Evolutionary conservation across 2,113 vertebrate species (phyloP).

Genomic region (Neotragus pygmaeus): DNA sequence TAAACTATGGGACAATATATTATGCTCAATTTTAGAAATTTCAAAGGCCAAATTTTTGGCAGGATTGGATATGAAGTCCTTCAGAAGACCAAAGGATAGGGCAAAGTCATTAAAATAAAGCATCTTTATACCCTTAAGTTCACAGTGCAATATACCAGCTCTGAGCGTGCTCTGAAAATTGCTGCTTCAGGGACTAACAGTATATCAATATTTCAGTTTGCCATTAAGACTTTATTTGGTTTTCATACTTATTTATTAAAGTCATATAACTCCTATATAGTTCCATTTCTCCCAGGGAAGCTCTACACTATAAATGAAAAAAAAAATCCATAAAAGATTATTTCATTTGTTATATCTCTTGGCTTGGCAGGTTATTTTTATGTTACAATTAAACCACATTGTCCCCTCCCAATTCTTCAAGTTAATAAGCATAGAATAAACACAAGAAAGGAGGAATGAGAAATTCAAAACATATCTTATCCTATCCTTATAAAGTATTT

Average conservation of each 20-base stretch:
- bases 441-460: slow-evolving; percentile 43
- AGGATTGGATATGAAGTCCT: not conserved
- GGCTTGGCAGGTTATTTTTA: slow-evolving; percentile 59
- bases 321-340: slow-evolving; percentile 45
- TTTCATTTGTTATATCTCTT: slow-evolving; percentile 55
- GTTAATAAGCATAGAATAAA: slow-evolving; percentile 65
- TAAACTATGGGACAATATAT: not conserved
- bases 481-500: not conserved
- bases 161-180: slow-evolving; percentile 21
- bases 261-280: slow-evolving; percentile 45
- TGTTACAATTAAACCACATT: slow-evolving; percentile 37
- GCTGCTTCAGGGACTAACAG: slow-evolving; percentile 4
- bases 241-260: slow-evolving; percentile 70
- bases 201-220: slow-evolving; percentile 56
- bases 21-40: not conserved
- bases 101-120: slow-evolving; percentile 43
- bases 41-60: slow-evolving; percentile 13
- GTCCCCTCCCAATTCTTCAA: slow-evolving; percentile 43
- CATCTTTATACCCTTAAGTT: not conserved
- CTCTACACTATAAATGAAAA: slow-evolving; percentile 34
- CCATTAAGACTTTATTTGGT: slow-evolving; percentile 66
- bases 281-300: slow-evolving; percentile 52
- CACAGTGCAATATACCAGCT: not conserved
- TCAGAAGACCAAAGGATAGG: not conserved
- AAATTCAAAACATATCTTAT: slow-evolving; percentile 15